These are phyloP conservation scores for Drosophila mimetica DNA, from an alignment of 2,888 invertebrate genomes.

Conservation along the genomic window DNA sequence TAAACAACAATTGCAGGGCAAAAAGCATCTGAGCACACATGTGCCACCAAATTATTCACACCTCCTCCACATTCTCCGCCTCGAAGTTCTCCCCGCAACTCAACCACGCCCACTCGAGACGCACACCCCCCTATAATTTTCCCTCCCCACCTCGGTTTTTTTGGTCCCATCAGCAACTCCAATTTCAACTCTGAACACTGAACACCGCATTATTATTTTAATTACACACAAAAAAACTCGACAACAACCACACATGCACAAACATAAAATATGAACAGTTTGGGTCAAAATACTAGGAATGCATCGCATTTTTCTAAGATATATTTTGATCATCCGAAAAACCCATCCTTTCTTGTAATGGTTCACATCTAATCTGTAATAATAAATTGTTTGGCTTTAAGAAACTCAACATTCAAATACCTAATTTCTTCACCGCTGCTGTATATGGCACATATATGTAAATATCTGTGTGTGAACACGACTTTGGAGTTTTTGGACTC, in stretches of 20 bases:
- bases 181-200: constrained; percentile 46
- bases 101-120: constrained; percentile 69
- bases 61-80: constrained; percentile 40
- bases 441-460: not conserved
- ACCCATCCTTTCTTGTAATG: no score
- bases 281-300: constrained; percentile 4
- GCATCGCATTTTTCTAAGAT: not conserved
- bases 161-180: constrained; percentile 10
- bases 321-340: not conserved
- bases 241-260: constrained; percentile 10
- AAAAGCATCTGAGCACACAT: constrained; percentile 54
- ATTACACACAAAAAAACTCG: constrained; percentile 60
- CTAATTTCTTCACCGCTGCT: constrained; percentile 4
- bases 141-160: not conserved
- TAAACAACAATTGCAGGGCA: constrained; percentile 36
- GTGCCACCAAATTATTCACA: constrained; percentile 74
- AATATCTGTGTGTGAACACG: constrained; percentile 16
- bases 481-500: constrained; percentile 28
- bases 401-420: not conserved
- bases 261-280: not conserved
- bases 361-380: not conserved
- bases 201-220: constrained; percentile 68
- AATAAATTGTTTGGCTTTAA: no score
- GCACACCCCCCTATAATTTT: constrained; percentile 42
- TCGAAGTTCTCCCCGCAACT: not conserved